Evolutionary conservation across 2,113 vertebrate species (phyloP), one percentile per base, ranked within the genome.

Genomic region (Malurus melanocephalus): DNA sequence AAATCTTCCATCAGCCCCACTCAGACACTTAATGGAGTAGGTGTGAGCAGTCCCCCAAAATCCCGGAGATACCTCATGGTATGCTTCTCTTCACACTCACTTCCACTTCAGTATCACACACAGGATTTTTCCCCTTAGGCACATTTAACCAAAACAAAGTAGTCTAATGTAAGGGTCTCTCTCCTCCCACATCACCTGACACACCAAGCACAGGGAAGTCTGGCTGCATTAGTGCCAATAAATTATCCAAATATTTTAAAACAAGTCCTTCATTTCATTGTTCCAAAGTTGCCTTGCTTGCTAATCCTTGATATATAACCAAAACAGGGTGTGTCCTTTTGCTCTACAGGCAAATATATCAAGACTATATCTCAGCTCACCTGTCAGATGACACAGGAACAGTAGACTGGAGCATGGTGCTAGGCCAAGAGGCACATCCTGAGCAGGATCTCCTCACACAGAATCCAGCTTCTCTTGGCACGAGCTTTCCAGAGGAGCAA

Each of bases 401-500:
- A 35, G 7, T 4, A 49, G 69, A 26, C 10, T 26, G 28, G 32
- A 42, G 33, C 59, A 15, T 4, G 6, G 23, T 42, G 26, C 7
- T 10, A 42, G 33, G 38, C 15, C 53, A 52, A 60, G 69, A 85
- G 49, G 11, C 30, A 45, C 19, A 32, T 4, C 18, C 23, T 59
- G 10, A 40, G 30, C 30, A 35, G 27, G 30, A 43, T 40, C 8
- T 52, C 23, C 46, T 71, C 64, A 27, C 40, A 22, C 11, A 61
- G 24, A 62, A 56, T 16, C 46, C 68, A 71, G 52, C 43, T 55
- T 66, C 64, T 62, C 56, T 30, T 26, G 12, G 28, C 6, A 21
- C 0, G 0, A 77, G 11, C 2, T 24, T 45, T 80, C 22, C n/a
- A 5, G 60, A 62, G 23, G 3, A 45, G 26, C 7, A 48, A 64